Conservation (phyloP, 2,797 vertebrate species). For the Microcaecilia unicolor region DNA sequence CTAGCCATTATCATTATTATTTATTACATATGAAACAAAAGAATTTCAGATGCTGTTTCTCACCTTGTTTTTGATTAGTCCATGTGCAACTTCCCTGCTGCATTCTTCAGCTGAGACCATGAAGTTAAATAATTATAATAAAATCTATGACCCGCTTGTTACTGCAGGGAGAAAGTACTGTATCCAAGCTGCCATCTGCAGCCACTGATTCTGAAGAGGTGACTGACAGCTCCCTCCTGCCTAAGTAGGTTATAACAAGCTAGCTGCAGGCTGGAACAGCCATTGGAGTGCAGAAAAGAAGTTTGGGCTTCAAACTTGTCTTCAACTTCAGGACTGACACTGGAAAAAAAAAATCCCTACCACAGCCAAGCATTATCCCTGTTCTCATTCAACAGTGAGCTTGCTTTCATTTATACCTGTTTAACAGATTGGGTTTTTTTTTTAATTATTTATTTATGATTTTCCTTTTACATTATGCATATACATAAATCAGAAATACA, state of each 20-base stretch:
- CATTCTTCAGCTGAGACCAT: slow-evolving; percentile 1
- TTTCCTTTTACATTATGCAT: no score
- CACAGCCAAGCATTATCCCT: slow-evolving; percentile 17
- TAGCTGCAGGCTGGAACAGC: slow-evolving; percentile 44
- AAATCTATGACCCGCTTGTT: slow-evolving; percentile 53
- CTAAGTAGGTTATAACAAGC: slow-evolving; percentile 59
- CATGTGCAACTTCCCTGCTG: slow-evolving; percentile 9
- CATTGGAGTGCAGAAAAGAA: slow-evolving; percentile 39
- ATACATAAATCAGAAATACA: no score
- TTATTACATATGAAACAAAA: slow-evolving; percentile 10
- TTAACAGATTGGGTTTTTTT: no score
- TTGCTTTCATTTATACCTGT: slow-evolving; percentile 40
- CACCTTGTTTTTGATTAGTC: slow-evolving; percentile 11
- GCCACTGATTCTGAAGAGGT: slow-evolving; percentile 52
- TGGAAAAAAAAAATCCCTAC: slow-evolving; percentile 8
- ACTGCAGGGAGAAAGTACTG: slow-evolving; percentile 28
- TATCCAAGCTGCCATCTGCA: slow-evolving; percentile 43
- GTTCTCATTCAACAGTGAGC: slow-evolving; percentile 23
- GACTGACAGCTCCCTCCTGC: slow-evolving; percentile 49
- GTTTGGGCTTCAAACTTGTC: slow-evolving; percentile 39
- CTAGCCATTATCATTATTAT: slow-evolving; percentile 35
- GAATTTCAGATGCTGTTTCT: slow-evolving; percentile 4
- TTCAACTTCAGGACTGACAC: slow-evolving; percentile 32
- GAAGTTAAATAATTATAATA: slow-evolving; percentile 51
- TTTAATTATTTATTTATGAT: no score